Conservation (phyloP, 1,140 invertebrate species). For the Tribolium castaneum region DNA sequence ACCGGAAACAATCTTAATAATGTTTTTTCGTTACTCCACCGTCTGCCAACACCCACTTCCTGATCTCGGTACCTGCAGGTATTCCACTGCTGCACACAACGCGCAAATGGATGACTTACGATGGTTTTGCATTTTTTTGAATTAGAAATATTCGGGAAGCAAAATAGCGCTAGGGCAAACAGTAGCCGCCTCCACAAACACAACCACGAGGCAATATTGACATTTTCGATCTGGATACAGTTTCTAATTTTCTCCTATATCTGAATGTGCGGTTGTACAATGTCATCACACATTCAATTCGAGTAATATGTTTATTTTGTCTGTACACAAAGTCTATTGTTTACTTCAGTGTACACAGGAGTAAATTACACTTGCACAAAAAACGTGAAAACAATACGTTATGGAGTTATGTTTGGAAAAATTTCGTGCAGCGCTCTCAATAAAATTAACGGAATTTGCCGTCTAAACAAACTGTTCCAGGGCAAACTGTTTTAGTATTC, state of each 20-base stretch:
- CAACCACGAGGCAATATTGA: slow-evolving; percentile 28
- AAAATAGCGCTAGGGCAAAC: slow-evolving; percentile 7
- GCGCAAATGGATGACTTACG: not conserved
- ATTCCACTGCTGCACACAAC: not conserved
- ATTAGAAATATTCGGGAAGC: too few species aligned
- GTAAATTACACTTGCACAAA: not conserved
- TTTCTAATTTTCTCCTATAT: slow-evolving; percentile 3
- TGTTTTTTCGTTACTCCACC: not conserved
- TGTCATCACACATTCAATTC: slow-evolving; percentile 6
- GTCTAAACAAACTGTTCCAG: not conserved
- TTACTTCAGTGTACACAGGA: not conserved
- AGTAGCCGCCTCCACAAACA: slow-evolving; percentile 5
- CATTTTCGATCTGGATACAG: slow-evolving; percentile 33
- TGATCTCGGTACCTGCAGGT: not conserved
- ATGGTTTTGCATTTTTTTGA: too few species aligned
- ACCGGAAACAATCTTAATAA: slow-evolving; percentile 35
- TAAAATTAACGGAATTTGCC: not conserved
- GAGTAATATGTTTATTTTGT: slow-evolving; percentile 24
- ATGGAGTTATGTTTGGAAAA: not conserved
- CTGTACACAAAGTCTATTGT: not conserved
- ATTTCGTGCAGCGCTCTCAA: not conserved
- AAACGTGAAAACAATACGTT: not conserved
- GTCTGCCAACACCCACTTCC: not conserved
- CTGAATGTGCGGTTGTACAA: not conserved
- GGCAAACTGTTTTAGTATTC: not conserved